phyloP scores from a whole-genome alignment of 2,888 invertebrate genomes.

The Tuberolachnus salignus region DNA sequence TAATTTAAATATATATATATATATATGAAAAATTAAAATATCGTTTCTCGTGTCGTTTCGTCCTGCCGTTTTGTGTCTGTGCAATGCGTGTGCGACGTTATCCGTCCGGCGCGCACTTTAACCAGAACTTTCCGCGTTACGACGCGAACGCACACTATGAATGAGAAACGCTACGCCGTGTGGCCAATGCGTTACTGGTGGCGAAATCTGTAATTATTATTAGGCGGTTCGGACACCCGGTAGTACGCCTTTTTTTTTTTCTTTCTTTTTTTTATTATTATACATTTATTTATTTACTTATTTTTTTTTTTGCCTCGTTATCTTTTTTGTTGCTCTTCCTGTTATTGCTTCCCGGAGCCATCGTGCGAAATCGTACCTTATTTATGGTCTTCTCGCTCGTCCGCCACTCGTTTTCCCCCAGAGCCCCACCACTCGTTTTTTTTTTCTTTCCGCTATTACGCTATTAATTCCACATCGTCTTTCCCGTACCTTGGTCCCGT shows the following conservation, averaged over 20 bases:
- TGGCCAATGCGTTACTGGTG: constrained; percentile 46
- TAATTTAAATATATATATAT: too few relatives aligned
- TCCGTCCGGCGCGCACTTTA: constrained; percentile 31
- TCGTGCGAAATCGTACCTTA: constrained; percentile 3
- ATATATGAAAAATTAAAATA: too few relatives aligned
- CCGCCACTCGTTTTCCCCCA: background rate
- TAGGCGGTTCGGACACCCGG: constrained; percentile 43
- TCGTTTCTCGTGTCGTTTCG: too few relatives aligned
- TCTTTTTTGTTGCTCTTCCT: background rate
- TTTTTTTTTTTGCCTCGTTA: too few relatives aligned
- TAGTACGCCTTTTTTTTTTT: constrained; percentile 19
- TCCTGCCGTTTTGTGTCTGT: background rate
- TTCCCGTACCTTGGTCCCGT: too few relatives aligned
- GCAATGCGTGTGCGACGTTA: background rate
- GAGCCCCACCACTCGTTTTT: constrained; percentile 7
- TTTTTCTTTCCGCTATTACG: too few relatives aligned
- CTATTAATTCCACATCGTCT: too few relatives aligned
- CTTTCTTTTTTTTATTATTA: background rate
- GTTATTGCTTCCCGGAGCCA: too few relatives aligned
- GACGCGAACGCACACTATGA: constrained; percentile 52
- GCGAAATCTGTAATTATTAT: constrained; percentile 50
- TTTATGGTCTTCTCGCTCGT: too few relatives aligned
- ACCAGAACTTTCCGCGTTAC: constrained; percentile 45
- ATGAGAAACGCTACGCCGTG: constrained; percentile 38
- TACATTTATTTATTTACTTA: background rate